Evolutionary conservation across 1,140 invertebrate genomes (phyloP).

Genomic region (Anadara kagoshimensis): DNA sequence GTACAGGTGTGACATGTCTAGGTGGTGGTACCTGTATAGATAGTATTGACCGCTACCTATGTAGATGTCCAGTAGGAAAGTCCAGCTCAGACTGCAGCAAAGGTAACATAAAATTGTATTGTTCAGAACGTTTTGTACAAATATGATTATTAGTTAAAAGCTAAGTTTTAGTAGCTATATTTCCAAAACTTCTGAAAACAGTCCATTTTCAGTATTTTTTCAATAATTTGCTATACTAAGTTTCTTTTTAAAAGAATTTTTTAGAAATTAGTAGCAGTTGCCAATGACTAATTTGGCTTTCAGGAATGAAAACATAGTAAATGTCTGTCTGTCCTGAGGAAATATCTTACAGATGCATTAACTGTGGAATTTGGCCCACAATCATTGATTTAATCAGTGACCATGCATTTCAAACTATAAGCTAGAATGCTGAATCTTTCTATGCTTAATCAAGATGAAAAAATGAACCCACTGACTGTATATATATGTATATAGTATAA

Average conservation of each 20-base stretch:
- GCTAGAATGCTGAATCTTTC: too few relatives aligned
- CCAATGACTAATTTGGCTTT: too few relatives aligned
- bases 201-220: background rate
- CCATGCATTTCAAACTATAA: too few relatives aligned
- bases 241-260: background rate
- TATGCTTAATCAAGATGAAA: too few relatives aligned
- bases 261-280: background rate
- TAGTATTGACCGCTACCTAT: conserved; percentile 55
- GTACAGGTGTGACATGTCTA: conserved; percentile 90
- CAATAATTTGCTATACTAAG: background rate
- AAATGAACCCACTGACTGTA: too few relatives aligned
- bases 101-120: conserved; percentile 32
- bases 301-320: too few relatives aligned
- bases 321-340: too few relatives aligned
- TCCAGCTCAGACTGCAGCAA: conserved; percentile 41
- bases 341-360: too few relatives aligned
- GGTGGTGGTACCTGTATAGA: conserved; percentile 93
- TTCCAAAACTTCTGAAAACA: background rate
- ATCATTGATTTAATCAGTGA: too few relatives aligned
- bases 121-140: background rate
- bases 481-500: too few relatives aligned
- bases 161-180: background rate
- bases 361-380: too few relatives aligned
- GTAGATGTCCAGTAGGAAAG: conserved; percentile 66
- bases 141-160: too few relatives aligned